Evolutionary conservation across 2,113 vertebrate species (phyloP), one percentile per base, ranked within the genome.

Genomic region (Anguilla rostrata): DNA sequence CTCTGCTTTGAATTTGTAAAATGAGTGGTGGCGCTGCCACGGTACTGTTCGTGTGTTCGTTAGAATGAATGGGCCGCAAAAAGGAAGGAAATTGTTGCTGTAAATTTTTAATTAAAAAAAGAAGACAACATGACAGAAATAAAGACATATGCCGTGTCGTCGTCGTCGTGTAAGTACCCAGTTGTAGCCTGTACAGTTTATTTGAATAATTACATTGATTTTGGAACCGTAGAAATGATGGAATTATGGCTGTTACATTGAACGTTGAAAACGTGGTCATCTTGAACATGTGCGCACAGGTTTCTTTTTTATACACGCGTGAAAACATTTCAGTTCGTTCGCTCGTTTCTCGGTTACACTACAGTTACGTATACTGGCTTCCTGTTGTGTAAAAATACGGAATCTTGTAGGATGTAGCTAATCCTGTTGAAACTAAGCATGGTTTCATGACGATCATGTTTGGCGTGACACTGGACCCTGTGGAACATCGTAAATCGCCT

Each of bases 71-170:
- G 71, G 71, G 60, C 16, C 60, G 60, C 60, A 75, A 34, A 34
- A 29, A 75, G 26, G 71, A 75, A 75, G 71, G n/a, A 75, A 66
- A 75, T 75, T 2, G 34, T 75, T n/a, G 71, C 9, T n/a, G 12
- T 75, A 29, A 5, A 53, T 12, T 11, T 12, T 53, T 75, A 34
- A 34, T 75, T 75, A 11, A 34, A 75, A 60, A 34, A n/a, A 75
- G 71, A 75, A n/a, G 71, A 75, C 71, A n/a, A 75, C 18, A 75
- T 75, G 71, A n/a, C 71, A n/a, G 71, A 75, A 9, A 75, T 75
- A 75, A 75, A 75, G 71, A 29, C 34, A 75, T 9, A 9, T 34
- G 34, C 63, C 16, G 26, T n/a, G 34, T 34, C 8, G 43, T 46
- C 43, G 71, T 75, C 71, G 71, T 12, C 71, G 34, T 75, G 71